Percentiles rank a stretch among this genome's conserved stretches.
phyloP scores from a whole-genome alignment of 2,797 vertebrate species.

The Cygnus olor region DNA sequence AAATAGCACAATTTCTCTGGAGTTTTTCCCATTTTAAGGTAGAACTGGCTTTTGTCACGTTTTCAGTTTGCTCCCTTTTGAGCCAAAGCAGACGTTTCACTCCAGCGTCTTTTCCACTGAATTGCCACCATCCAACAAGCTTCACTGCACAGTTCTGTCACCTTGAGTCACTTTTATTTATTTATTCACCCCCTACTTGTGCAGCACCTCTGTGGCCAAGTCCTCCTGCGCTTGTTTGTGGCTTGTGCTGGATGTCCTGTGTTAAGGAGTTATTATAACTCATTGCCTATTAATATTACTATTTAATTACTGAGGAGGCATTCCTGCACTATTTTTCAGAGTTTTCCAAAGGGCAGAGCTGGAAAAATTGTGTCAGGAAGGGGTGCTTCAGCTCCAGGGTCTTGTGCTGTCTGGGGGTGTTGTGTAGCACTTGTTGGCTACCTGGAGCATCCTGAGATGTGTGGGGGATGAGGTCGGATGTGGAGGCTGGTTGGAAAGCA shows the following conservation, averaged over 20 bases:
- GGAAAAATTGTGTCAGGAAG: neutral
- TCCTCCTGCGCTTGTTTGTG: neutral
- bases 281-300: neutral
- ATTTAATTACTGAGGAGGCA: neutral
- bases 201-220: neutral
- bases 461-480: neutral
- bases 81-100: neutral
- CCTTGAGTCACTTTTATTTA: constrained; percentile 44
- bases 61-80: neutral
- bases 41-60: neutral
- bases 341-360: neutral
- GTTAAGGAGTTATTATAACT: neutral
- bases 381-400: neutral
- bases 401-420: neutral
- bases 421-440: neutral
- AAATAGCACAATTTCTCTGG: neutral
- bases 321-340: neutral
- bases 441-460: neutral
- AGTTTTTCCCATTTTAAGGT: neutral
- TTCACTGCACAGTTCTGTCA: neutral
- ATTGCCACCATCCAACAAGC: neutral
- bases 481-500: neutral
- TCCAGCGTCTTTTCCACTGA: neutral
- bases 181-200: constrained; percentile 48
- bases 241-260: neutral